These are phyloP conservation scores for Fulica atra DNA, from an alignment of 2,113 vertebrate species.

Conservation along the genomic window DNA sequence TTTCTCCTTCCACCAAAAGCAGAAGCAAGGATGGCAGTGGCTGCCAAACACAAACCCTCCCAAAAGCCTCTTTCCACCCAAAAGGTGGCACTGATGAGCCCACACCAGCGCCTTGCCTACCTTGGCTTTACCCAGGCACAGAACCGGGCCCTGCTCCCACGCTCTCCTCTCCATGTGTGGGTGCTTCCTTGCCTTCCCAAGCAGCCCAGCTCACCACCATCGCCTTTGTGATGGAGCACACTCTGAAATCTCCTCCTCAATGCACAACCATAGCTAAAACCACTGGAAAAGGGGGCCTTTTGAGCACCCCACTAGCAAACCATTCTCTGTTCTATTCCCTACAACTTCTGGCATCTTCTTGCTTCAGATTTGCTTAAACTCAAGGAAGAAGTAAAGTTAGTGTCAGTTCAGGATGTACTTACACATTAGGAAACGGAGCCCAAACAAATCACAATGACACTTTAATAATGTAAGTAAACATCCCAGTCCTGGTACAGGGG, in stretches of 20 bases:
- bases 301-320: not conserved
- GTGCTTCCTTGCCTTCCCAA: not conserved
- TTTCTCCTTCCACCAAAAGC: not conserved
- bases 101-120: rapidly evolving
- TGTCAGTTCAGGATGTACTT: not conserved
- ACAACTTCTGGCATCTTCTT: not conserved
- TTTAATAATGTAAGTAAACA: not conserved
- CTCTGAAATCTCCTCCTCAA: not conserved
- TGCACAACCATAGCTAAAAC: not conserved
- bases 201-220: too few species aligned
- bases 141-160: rapidly evolving
- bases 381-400: not conserved
- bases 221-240: not conserved
- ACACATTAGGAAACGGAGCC: not conserved
- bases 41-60: not conserved
- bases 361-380: not conserved
- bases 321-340: not conserved
- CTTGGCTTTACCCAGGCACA: not conserved
- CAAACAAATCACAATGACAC: not conserved
- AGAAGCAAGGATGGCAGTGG: too few species aligned
- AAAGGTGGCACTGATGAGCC: constrained; percentile 56
- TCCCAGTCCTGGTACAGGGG: not conserved
- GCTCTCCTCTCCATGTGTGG: rapidly evolving
- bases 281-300: not conserved
- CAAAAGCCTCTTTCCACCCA: not conserved